These are phyloP conservation scores for Idaea aversata DNA, from an alignment of 2,888 invertebrate genomes.

Conservation along the genomic window DNA sequence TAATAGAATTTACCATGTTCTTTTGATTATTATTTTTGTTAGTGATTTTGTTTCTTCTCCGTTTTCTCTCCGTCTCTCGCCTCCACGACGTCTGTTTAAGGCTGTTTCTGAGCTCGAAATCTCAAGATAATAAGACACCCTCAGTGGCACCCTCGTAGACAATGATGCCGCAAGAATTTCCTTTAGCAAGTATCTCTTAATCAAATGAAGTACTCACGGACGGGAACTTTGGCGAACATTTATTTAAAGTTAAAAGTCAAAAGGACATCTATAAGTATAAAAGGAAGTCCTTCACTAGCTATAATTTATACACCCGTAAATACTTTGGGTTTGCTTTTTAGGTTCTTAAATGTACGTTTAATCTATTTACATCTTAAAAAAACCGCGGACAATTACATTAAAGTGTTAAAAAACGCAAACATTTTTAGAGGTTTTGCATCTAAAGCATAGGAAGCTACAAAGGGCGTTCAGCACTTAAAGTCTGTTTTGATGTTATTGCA, in stretches of 20 bases:
- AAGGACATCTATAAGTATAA: background rate
- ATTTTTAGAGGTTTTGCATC: too few species aligned
- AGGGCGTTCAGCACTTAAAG: too few species aligned
- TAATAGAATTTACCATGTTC: background rate
- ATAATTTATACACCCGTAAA: too few species aligned
- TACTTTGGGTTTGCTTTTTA: too few species aligned
- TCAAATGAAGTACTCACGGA: conserved; percentile 51
- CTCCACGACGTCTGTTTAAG: conserved; percentile 1
- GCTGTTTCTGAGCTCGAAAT: conserved; percentile 7
- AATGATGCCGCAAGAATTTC: conserved; percentile 49
- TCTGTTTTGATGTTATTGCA: too few species aligned
- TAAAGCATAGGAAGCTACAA: too few species aligned
- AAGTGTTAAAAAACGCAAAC: too few species aligned
- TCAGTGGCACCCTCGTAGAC: conserved; percentile 27
- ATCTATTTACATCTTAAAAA: too few species aligned
- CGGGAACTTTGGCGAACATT: conserved; percentile 9
- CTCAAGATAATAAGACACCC: conserved; percentile 17
- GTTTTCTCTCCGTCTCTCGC: background rate
- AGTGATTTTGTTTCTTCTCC: background rate
- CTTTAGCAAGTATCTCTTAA: conserved; percentile 48
- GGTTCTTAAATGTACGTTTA: too few species aligned
- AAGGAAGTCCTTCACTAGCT: too few species aligned
- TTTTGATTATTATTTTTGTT: background rate
- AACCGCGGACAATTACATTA: too few species aligned
- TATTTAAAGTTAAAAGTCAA: conserved; percentile 8